Conservation (phyloP, 1,140 invertebrate genomes). For the Caerostris darwini region DNA sequence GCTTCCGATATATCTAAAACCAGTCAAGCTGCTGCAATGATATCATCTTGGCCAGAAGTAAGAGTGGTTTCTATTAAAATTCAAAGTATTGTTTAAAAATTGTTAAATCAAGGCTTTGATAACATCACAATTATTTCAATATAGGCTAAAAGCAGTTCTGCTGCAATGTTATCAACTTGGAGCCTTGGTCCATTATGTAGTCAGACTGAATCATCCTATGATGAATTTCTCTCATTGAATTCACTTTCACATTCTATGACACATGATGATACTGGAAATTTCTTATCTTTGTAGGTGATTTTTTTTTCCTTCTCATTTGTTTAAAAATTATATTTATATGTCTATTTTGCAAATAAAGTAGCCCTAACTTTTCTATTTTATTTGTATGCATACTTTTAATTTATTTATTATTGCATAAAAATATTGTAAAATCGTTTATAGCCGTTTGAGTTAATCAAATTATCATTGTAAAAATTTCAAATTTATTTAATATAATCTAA, state of each 20-base stretch:
- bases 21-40: constrained; percentile 63
- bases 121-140: background rate
- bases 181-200: constrained; percentile 49
- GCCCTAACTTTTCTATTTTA: too few relatives aligned
- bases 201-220: constrained; percentile 33
- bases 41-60: constrained; percentile 74
- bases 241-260: constrained; percentile 49
- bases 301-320: too few relatives aligned
- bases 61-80: background rate
- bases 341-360: too few relatives aligned
- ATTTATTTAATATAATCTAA: too few relatives aligned
- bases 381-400: too few relatives aligned
- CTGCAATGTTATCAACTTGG: constrained; percentile 66
- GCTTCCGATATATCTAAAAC: constrained; percentile 39
- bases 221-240: constrained; percentile 44
- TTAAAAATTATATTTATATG: too few relatives aligned
- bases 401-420: too few relatives aligned
- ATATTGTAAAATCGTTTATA: too few relatives aligned
- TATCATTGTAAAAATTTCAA: too few relatives aligned
- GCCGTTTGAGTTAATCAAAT: too few relatives aligned
- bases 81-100: background rate
- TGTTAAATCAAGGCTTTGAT: background rate
- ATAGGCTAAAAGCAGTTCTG: constrained; percentile 52
- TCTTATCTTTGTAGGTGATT: constrained; percentile 42
- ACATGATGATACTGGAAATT: background rate